Evolutionary conservation across 2,797 vertebrate genomes (phyloP), one percentile per base, ranked within the genome.

Genomic region (Percopsis omiscomaycus): DNA sequence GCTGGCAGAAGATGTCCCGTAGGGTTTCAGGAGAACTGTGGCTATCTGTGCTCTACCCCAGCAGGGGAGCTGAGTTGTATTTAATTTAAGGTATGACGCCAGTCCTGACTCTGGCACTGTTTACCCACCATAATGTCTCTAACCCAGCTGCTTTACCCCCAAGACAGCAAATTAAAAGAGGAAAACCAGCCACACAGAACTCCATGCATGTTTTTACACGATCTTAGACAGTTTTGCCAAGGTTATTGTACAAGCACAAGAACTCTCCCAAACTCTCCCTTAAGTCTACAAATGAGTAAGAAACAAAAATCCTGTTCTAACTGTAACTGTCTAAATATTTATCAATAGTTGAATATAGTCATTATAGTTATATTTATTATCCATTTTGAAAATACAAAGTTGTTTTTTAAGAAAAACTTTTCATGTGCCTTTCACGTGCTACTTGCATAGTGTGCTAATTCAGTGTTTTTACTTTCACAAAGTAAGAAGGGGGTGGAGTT

Each of bases 21-120:
- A 28, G 66, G 14, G 14, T 68, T 79, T 71, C 47, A 60, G 62
- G 68, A 71, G 64, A 83, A 85, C 82, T 84, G 73, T 73, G 71
- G 62, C 52, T 66, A 1, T 70, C 65, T 81, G 71, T 89, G 63
- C 77, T 64, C 53, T 22, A 62, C 56, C 59, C 50, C 14, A 16
- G 66, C 57, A 64, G 13, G 49, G 66, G 51, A 65, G 69, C 50
- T 49, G 16, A 0, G 56, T 44, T 66, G 46, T 59, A 60, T 57
- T 60, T 45, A 37, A 60, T 37, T 30, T 53, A 44, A 22, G 54
- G 71, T 48, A 0, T 73, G 77, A 81, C 11, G 52, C 55, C 15
- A 30, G 62, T 16, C 44, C 29, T 48, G 53, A 61, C 68, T 55
- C 4, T 61, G 15, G 48, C 52, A 51, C 46, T 14, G 37, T 58